These are phyloP conservation scores for Amphiprion clarkii DNA, from an alignment of 2,797 vertebrate genomes.

Conservation along the genomic window DNA sequence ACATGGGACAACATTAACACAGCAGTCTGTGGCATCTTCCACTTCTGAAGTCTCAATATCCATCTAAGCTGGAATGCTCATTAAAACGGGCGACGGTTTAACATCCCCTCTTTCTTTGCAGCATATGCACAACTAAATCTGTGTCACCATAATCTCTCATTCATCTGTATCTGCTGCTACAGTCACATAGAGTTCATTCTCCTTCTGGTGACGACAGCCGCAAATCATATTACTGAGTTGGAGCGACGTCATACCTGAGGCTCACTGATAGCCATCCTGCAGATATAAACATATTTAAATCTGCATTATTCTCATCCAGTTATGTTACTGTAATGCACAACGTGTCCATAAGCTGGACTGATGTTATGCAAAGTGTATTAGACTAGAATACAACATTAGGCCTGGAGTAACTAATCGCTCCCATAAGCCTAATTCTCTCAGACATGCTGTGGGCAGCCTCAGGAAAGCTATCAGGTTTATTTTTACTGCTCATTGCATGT, in stretches of 20 bases:
- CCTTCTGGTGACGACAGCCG: slow-evolving; percentile 47
- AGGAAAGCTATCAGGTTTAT: slow-evolving; percentile 73
- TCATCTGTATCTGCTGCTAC: slow-evolving; percentile 63
- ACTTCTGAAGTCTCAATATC: slow-evolving; percentile 65
- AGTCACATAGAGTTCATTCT: slow-evolving; percentile 51
- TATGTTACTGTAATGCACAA: slow-evolving; percentile 15
- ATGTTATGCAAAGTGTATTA: slow-evolving; percentile 57
- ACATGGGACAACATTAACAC: slow-evolving; percentile 60
- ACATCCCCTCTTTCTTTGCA: slow-evolving; percentile 48
- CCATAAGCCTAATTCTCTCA: slow-evolving; percentile 72
- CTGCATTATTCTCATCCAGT: slow-evolving; percentile 14
- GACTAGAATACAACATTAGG: slow-evolving; percentile 56
- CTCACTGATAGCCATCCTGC: slow-evolving; percentile 8
- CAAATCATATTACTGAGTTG: neutral
- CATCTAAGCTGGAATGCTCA: slow-evolving; percentile 66
- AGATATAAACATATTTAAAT: slow-evolving; percentile 11
- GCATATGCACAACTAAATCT: slow-evolving; percentile 69
- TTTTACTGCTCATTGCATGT: slow-evolving; percentile 56
- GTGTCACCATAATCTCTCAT: slow-evolving; percentile 60
- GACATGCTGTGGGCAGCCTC: slow-evolving; percentile 68
- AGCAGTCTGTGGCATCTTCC: slow-evolving; percentile 69
- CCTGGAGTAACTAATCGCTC: slow-evolving; percentile 69
- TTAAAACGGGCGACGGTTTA: slow-evolving; percentile 63
- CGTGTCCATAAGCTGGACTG: slow-evolving; percentile 32
- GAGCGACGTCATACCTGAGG: neutral